A percentile compares a stretch with the other conserved stretches of the same genome.
Evolutionary conservation across 1,140 invertebrate species (phyloP).

Genomic region (Plectrocnemia conspersa): DNA sequence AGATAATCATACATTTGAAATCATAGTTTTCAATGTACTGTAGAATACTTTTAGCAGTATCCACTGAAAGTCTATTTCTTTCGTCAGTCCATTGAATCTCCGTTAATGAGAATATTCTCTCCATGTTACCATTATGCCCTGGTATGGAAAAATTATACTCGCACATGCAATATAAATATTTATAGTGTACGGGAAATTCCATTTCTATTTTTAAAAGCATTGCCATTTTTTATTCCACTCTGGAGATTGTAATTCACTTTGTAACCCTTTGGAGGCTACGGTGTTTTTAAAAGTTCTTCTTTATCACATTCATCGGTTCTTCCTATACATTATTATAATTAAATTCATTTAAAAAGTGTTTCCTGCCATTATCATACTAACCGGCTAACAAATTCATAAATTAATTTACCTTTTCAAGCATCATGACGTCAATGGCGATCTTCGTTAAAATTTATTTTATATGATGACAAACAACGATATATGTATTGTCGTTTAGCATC

Average conservation of each 20-base stretch:
- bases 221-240: background rate
- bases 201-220: constrained; percentile 6
- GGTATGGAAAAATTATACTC: constrained; percentile 9
- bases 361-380: too few relatives aligned
- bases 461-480: too few relatives aligned
- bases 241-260: constrained; percentile 9
- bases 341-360: too few relatives aligned
- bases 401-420: too few relatives aligned
- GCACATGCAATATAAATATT: constrained; percentile 7
- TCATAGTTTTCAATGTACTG: constrained; percentile 5
- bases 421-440: too few relatives aligned
- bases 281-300: too few relatives aligned
- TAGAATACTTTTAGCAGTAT: constrained; percentile 3
- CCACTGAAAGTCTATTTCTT: constrained; percentile 6
- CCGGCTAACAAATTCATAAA: too few relatives aligned
- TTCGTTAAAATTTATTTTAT: too few relatives aligned
- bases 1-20: constrained; percentile 6
- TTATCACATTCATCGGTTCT: too few relatives aligned
- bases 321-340: too few relatives aligned
- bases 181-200: constrained; percentile 1
- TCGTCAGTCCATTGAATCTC: constrained; percentile 2
- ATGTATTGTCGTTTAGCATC: too few relatives aligned
- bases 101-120: constrained; percentile 9
- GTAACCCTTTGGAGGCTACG: too few relatives aligned
- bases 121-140: constrained; percentile 2